phyloP scores from a whole-genome alignment of 2,797 vertebrate genomes.

The Sarcophilus harrisii region DNA sequence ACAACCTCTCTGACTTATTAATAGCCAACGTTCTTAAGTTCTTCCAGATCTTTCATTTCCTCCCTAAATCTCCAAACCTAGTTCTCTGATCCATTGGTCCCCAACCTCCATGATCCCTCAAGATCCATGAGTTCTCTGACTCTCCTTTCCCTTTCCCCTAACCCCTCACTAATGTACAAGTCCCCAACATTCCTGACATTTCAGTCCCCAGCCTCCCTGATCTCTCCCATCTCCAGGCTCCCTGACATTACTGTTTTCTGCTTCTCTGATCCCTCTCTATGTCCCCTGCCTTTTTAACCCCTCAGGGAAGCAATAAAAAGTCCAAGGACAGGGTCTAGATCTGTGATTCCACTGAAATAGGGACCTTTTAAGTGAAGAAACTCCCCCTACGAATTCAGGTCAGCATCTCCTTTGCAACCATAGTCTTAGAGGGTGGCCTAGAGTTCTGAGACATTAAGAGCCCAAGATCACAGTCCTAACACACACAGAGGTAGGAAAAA shows the following conservation, averaged over 20 bases:
- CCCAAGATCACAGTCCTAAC: background rate
- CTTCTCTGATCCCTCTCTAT: background rate
- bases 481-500: background rate
- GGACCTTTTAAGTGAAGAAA: background rate
- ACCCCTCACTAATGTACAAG: background rate
- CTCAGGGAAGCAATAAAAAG: background rate
- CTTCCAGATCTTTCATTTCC: background rate
- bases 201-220: background rate
- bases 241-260: background rate
- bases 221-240: background rate
- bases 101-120: background rate
- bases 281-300: background rate
- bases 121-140: background rate
- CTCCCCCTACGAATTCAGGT: background rate
- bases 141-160: background rate
- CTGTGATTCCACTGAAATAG: background rate
- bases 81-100: conserved; percentile 1
- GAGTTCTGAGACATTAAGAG: background rate
- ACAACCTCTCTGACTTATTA: background rate
- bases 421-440: background rate
- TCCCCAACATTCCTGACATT: background rate
- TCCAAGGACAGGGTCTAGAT: background rate
- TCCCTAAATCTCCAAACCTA: background rate
- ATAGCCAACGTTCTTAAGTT: background rate
- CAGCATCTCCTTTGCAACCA: background rate